Evolutionary conservation across 2,113 vertebrate species (phyloP).

Genomic region (Gobius niger): DNA sequence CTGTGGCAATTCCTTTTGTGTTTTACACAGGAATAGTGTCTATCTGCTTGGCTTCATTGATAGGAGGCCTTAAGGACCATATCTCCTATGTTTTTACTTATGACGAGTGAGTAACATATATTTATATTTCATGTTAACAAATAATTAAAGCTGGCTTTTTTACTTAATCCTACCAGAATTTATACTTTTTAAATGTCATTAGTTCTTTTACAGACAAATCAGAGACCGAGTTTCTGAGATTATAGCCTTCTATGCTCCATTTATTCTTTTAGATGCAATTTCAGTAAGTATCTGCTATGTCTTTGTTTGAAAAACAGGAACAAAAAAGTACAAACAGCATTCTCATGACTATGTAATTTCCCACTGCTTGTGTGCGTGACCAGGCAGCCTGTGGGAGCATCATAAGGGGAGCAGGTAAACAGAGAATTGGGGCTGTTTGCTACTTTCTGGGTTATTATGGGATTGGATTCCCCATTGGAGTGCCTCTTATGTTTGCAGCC

Average conservation of each 20-base stretch:
- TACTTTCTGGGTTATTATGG: slow-evolving; percentile 76
- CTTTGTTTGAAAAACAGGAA: not conserved
- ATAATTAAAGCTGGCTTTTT: too few species aligned
- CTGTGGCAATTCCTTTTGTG: not conserved
- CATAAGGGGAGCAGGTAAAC: slow-evolving; percentile 82
- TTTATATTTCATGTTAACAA: not conserved
- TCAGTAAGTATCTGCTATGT: slow-evolving; percentile 48
- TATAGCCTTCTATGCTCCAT: slow-evolving; percentile 65
- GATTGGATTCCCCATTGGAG: slow-evolving; percentile 79
- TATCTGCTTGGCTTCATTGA: slow-evolving; percentile 68
- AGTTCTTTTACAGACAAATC: slow-evolving; percentile 63
- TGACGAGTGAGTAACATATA: slow-evolving; percentile 79
- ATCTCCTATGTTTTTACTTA: slow-evolving; percentile 83
- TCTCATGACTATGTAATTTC: not conserved
- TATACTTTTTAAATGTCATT: too few species aligned
- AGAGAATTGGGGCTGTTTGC: slow-evolving; percentile 81
- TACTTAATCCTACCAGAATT: too few species aligned
- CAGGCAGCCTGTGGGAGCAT: slow-evolving; percentile 75
- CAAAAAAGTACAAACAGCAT: not conserved
- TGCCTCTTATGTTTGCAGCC: slow-evolving; percentile 81
- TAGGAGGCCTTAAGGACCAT: slow-evolving; percentile 75
- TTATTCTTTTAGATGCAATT: slow-evolving; percentile 62
- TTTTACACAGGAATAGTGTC: slow-evolving; percentile 74
- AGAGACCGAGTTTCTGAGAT: slow-evolving; percentile 58
- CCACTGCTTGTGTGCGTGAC: slow-evolving; percentile 5